Evolutionary conservation across 2,888 invertebrate genomes (phyloP), one percentile per base, ranked within the genome.

Genomic region (Philhelius pedissequus): DNA sequence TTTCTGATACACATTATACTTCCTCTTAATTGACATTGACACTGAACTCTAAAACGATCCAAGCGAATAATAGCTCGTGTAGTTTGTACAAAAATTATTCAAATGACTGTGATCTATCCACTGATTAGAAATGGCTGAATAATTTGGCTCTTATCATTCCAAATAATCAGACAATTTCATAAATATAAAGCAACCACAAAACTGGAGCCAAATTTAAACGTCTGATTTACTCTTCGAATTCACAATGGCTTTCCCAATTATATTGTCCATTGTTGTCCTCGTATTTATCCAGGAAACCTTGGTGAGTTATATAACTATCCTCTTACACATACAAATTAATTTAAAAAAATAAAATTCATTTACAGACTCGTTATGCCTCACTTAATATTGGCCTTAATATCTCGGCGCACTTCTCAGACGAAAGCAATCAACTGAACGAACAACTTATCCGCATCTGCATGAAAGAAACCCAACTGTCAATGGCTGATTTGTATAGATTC

Each of bases 391-490:
- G 40, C 1, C 22, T 83, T 2, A 79, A 83, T 3, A 70, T 83
- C 0, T 79, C 83, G 8, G 83, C 83, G 0, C 70, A 56, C 8
- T 8, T 79, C 1, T 75, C 79, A 11, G 83, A 83, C 18, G 83
- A 79, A 1, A 83, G 22, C 18, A 70, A 60, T 35, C 74, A 60
- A 18, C 64, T 86, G 3, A 79, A 77, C 15, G 88, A 88, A 43
- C 88, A 89, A 0, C 73, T 89, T 50, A 27, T 90, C 13, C 88
- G 87, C 27, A 74, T 87, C 6, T 90, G 89, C 70, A 88, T 89
- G 88, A 86, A 88, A 0, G 88, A 88, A 56, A 89, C 90, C 5
- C 88, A 90, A 73, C 74, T 88, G 5, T 89, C 90, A 1, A 90
- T 90, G 89, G 86, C 87, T 0, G 90, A 89, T 56, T 58, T 90